A percentile compares a stretch with the other conserved stretches of the same genome.
Evolutionary conservation across 2,888 invertebrate species (phyloP).

Genomic region (Drosophila neotestacea): DNA sequence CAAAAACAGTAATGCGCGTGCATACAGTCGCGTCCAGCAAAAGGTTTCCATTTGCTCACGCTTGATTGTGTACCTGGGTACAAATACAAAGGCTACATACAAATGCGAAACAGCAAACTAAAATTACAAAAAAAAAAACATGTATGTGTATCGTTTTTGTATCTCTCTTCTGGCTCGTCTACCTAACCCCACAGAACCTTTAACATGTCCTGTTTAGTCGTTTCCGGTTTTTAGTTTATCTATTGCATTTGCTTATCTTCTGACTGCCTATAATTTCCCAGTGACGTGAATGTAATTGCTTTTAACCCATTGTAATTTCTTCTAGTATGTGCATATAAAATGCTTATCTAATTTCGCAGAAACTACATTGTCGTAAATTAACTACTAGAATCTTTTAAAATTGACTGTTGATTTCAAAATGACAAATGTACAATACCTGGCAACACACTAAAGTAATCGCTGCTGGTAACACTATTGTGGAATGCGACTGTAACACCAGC

Average conservation of each 20-base stretch:
- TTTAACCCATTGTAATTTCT: neutral
- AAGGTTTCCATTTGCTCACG: conserved; percentile 24
- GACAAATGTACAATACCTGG: neutral
- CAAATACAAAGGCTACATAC: neutral
- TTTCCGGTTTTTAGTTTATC: conserved; percentile 36
- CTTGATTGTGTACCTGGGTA: conserved; percentile 10
- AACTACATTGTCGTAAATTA: no score
- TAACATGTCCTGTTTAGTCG: conserved; percentile 31
- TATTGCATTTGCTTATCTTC: neutral
- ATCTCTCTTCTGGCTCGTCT: conserved; percentile 23
- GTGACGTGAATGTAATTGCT: neutral
- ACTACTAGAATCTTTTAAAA: no score
- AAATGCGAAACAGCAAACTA: no score
- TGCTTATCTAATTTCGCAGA: no score
- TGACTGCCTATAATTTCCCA: conserved; percentile 1
- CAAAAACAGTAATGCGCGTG: conserved; percentile 19
- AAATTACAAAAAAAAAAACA: neutral
- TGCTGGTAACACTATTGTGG: conserved; percentile 19
- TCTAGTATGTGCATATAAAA: neutral
- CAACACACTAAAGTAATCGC: neutral
- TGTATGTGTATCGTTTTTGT: conserved; percentile 21
- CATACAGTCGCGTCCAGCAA: conserved; percentile 47
- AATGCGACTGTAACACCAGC: conserved; percentile 50
- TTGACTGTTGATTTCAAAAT: neutral
- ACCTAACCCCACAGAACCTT: conserved; percentile 41